Base-by-base conservation (phyloP, 2,797 vertebrate genomes). In the Sebastes jordani region DNA sequence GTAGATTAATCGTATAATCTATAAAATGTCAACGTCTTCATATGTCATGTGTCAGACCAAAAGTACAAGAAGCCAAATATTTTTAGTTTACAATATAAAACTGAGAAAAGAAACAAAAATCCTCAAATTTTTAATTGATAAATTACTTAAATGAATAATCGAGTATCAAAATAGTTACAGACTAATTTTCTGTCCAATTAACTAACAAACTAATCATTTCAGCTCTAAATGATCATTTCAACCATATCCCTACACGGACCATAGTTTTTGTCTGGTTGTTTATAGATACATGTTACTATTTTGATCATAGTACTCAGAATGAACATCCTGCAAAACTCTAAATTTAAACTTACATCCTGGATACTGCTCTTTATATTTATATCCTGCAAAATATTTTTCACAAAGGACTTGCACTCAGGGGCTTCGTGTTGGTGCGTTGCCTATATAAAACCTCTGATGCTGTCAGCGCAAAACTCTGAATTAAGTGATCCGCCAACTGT, bases 401-500 rank as follows among this genome's bases (percentile, higher is more conserved):
- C 7, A 74, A 69, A 66, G 46, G n/a, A 42, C 25, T 72, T 70
- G 29, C 2, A 13, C 63, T 76, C 4, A 46, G 34, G 36, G 52
- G 73, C 66, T 72, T 75, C 77, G 78, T 30, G 70, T 65, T 65
- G 70, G 67, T 77, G 22, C 13, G 2, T 29, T 61, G 71, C 66
- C 78, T 86, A 81, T 83, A 88, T 90, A 86, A 91, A 88, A 89
- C 81, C 83, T 74, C 71, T 84, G 76, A 83, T 81, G 82, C 83
- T 83, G 83, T 90, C 86, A 78, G 80, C 4, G 20, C 87, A 89
- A 84, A 86, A 80, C 82, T 89, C 72, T 68, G 85, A 89, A 89
- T 89, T 80, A 90, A 90, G 90, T 73, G 83, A 90, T 86, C 85
- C 52, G 72, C 74, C 82, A 88, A 87, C 86, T 85, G 83, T 80